phyloP scores from a whole-genome alignment of 2,113 vertebrate species.

The Gyps fulvus region DNA sequence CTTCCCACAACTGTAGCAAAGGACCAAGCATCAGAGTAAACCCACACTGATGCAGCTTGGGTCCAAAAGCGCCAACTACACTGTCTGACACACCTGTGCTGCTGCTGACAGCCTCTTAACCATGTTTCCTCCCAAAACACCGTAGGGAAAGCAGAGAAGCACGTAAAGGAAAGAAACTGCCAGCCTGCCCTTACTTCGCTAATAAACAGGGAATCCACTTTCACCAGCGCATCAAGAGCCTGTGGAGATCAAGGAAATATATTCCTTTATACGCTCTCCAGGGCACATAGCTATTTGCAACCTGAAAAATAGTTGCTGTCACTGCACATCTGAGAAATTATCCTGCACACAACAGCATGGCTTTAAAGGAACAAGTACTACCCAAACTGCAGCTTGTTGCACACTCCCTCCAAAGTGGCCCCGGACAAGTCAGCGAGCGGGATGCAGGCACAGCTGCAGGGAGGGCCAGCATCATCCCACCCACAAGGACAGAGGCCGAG shows the following conservation, averaged over 20 bases:
- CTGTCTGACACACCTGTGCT: accelerated
- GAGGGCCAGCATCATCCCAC: neutral
- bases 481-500: neutral
- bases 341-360: neutral
- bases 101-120: neutral
- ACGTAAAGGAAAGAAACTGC: neutral
- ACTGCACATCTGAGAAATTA: neutral
- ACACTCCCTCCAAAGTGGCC: neutral
- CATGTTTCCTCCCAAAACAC: neutral
- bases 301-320: slow-evolving; percentile 6
- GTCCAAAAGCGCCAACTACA: neutral
- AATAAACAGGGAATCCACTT: neutral
- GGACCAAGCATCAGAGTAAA: accelerated
- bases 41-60: neutral
- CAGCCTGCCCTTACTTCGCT: neutral
- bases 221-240: neutral
- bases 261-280: neutral
- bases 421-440: accelerated
- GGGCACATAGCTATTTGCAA: neutral
- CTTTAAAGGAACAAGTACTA: neutral
- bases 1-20: accelerated
- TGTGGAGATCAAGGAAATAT: neutral
- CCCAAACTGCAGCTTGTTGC: neutral
- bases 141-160: neutral
- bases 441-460: accelerated